Base-by-base conservation (phyloP, 2,113 vertebrate species). In the Scolopax mira region DNA sequence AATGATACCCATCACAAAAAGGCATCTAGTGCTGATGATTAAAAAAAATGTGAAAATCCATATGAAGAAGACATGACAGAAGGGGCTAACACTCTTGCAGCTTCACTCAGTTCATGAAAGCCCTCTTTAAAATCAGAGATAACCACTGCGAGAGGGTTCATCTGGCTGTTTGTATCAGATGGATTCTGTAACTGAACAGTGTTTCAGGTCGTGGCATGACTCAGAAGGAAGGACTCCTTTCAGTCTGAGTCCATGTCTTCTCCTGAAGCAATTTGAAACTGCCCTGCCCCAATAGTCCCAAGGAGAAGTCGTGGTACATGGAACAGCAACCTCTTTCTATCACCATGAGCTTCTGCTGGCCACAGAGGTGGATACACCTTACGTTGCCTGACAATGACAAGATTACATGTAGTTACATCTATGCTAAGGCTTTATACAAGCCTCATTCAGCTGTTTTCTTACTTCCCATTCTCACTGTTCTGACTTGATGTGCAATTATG, bases 111-210 rank as follows among this genome's bases (percentile, higher is more conserved):
- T 10, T 88, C 55, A 48, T 48, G 30, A 54, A 78, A 84, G 10
- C 3, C 11, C 37, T 85, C 39, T 78, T 51, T 41, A 61, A 73
- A 89, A 44, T 21, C 19, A 25, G 22, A 54, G 25, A 77, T 25
- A 37, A 31, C 18, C 31, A 72, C 21, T 0, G 2, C 24, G 23
- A 70, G 51, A 54, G 22, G 3, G 7, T 39, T 57, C 21, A 11
- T 1, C 1, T 35, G 54, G 7, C 28, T 65, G 18, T 0, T 0
- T 23, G 31, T n/a, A 27, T 55, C 0, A 1, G 25, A 24, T 13
- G 12, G 23, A 60, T 73, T 35, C 35, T 70, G 41, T 21, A 37
- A 44, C 8, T 2, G 4, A 37, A 52, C 3, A 23, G 13, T 4
- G 3, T 35, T 39, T 33, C 54, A 46, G 21, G 49, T 18, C 24